A percentile compares a stretch with the other conserved stretches of the same genome.
phyloP scores from a whole-genome alignment of 2,888 invertebrate species.

The Gandaritis pyraliata region DNA sequence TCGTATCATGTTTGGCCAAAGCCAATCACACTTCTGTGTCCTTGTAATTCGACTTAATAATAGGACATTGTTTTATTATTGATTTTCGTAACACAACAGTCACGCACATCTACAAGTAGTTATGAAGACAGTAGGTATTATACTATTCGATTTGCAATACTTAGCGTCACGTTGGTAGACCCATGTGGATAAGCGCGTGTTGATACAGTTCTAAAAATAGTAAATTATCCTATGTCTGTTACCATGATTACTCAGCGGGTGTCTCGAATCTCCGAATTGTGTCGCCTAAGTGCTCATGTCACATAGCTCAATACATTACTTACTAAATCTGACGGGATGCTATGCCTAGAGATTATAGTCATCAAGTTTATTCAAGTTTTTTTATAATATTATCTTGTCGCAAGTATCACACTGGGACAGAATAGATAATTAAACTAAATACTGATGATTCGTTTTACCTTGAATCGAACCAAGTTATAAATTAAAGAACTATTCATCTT shows the following conservation, averaged over 20 bases:
- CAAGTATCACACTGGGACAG: neutral
- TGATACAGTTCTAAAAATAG: constrained; percentile 76
- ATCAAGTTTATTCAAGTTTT: too few relatives aligned
- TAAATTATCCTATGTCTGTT: constrained; percentile 65
- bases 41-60: constrained; percentile 55
- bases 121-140: constrained; percentile 50
- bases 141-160: constrained; percentile 51
- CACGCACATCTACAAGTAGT: constrained; percentile 52
- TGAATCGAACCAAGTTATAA: constrained; percentile 27
- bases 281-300: constrained; percentile 8
- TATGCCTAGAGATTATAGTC: too few relatives aligned
- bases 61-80: constrained; percentile 59
- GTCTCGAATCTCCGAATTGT: constrained; percentile 50
- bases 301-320: neutral
- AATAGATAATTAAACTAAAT: constrained; percentile 8
- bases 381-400: neutral
- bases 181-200: constrained; percentile 68
- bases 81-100: constrained; percentile 61
- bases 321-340: neutral
- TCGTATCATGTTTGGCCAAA: constrained; percentile 10
- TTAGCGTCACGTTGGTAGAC: constrained; percentile 57
- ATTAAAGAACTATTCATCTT: constrained; percentile 25
- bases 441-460: constrained; percentile 20
- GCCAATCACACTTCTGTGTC: constrained; percentile 39
- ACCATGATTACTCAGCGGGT: constrained; percentile 67